phyloP scores from a whole-genome alignment of 1,140 invertebrate genomes.

The Sitobion miscanthi region DNA sequence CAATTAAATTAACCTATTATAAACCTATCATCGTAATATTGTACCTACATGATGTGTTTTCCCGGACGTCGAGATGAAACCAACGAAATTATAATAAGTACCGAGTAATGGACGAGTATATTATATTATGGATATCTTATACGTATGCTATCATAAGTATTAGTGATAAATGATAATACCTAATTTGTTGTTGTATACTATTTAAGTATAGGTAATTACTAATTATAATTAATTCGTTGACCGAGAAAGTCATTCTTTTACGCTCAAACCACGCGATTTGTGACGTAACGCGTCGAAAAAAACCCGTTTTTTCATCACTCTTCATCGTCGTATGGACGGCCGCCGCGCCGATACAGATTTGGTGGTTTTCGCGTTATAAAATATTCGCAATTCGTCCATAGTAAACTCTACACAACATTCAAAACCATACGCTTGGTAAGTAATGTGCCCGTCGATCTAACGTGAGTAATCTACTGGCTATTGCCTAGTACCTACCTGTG shows the following conservation, averaged over 20 bases:
- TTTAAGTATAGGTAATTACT: no score
- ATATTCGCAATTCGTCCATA: neutral
- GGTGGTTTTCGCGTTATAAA: neutral
- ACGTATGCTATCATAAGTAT: no score
- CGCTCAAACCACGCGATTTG: neutral
- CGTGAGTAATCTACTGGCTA: neutral
- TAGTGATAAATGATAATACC: no score
- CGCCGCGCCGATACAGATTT: neutral
- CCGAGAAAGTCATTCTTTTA: constrained; percentile 8
- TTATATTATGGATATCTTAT: neutral
- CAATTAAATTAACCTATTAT: no score
- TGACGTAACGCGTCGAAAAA: neutral
- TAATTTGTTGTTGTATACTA: no score
- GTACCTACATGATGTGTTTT: neutral
- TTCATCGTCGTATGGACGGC: neutral
- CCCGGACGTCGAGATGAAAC: neutral
- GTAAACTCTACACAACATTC: neutral
- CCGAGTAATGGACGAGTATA: neutral
- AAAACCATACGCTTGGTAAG: neutral
- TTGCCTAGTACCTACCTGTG: no score
- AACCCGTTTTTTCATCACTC: neutral
- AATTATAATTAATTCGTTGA: neutral
- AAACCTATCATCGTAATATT: neutral
- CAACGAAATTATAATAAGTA: neutral
- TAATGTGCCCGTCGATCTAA: neutral